phyloP scores from a whole-genome alignment of 2,113 vertebrate species.

The Strigops habroptila region DNA sequence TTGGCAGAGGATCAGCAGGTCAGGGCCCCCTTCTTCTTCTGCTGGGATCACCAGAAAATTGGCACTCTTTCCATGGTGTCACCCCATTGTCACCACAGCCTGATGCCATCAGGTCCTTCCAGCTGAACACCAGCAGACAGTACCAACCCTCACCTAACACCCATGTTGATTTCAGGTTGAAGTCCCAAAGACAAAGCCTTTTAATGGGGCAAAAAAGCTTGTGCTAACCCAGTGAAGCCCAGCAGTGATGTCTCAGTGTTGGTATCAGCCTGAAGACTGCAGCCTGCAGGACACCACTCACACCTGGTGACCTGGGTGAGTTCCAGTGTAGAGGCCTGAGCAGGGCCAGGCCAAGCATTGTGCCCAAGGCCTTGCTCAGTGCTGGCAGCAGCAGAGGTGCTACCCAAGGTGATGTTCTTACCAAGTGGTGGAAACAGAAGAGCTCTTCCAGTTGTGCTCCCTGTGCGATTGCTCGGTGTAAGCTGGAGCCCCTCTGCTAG shows the following conservation, averaged over 20 bases:
- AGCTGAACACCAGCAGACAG: not conserved
- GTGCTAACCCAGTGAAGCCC: not conserved
- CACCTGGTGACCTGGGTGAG: rapidly evolving
- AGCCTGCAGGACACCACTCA: rapidly evolving
- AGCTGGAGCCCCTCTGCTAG: not conserved
- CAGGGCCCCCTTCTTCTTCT: not conserved
- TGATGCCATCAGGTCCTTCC: not conserved
- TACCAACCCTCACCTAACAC: not conserved
- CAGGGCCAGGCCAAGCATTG: rapidly evolving
- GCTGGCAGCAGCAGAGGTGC: not conserved
- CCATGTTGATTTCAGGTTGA: not conserved
- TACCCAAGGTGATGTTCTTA: not conserved
- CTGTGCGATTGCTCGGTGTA: rapidly evolving
- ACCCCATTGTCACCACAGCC: rapidly evolving
- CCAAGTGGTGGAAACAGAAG: not conserved
- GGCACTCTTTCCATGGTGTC: not conserved
- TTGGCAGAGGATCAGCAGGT: not conserved
- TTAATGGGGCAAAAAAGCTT: not conserved
- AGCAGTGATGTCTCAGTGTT: not conserved
- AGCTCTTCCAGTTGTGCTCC: not conserved
- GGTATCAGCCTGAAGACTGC: rapidly evolving
- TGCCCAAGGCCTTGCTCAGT: rapidly evolving
- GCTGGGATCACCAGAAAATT: not conserved
- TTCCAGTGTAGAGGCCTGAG: not conserved
- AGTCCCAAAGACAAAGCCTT: not conserved